Conservation (phyloP, 2,113 vertebrate species). For the Phylloscopus whistleri region DNA sequence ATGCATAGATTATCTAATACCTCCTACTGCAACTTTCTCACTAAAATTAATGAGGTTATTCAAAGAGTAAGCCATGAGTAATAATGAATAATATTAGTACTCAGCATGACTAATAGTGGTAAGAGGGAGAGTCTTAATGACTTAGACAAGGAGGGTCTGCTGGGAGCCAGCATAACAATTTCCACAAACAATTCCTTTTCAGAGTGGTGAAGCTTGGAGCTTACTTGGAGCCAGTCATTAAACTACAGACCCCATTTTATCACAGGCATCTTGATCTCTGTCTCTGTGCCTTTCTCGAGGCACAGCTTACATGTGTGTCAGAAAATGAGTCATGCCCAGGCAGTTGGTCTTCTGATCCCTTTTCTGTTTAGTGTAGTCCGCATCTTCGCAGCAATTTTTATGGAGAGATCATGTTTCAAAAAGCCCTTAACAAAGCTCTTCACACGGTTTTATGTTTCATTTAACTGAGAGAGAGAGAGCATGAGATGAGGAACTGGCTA, state of each 20-base stretch:
- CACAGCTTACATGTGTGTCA: background rate
- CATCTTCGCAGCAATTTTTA: background rate
- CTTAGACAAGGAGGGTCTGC: conserved; percentile 35
- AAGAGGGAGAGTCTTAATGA: conserved; percentile 43
- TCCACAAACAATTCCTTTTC: background rate
- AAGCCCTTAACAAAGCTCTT: background rate
- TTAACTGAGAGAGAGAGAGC: background rate
- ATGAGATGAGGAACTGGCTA: background rate
- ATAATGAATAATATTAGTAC: conserved; percentile 55
- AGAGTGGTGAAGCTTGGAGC: background rate
- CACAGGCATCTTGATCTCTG: background rate
- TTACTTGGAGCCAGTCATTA: background rate
- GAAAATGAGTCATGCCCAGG: conserved; percentile 3
- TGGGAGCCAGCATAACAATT: background rate
- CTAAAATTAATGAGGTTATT: conserved; percentile 56
- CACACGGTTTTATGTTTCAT: background rate
- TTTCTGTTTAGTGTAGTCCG: background rate
- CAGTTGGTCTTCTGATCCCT: background rate
- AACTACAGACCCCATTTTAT: background rate
- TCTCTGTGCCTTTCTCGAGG: background rate
- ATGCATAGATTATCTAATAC: conserved; percentile 33
- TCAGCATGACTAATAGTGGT: conserved; percentile 52
- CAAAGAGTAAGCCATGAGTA: conserved; percentile 48
- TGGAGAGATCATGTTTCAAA: conserved; percentile 37
- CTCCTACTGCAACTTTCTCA: conserved; percentile 35